Evolutionary conservation across 2,888 invertebrate genomes (phyloP), one percentile per base, ranked within the genome.

Genomic region (Pomacea canaliculata): DNA sequence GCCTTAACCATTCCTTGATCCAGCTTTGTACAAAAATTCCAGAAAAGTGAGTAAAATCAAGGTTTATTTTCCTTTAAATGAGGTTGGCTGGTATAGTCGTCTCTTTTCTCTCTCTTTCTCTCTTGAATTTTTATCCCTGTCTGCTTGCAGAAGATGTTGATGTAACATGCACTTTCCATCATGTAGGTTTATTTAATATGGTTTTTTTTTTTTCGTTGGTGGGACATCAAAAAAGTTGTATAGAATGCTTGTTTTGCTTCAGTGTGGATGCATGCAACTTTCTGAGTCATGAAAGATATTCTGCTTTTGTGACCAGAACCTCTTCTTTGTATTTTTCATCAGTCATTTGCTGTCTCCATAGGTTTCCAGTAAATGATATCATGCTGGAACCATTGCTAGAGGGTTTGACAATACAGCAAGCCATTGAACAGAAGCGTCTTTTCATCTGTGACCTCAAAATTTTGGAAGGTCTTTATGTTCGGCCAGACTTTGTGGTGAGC

Each of bases 1-100:
- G 92, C 51, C 90, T 91, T 82, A 92, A 92, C 82, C 91, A 92
- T 27, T 87, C 89, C n/a, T 81, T 91, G 59, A 90, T 92, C 51
- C 76, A 85, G 72, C 85, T 92, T n/a, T 91, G 91, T 83, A 90
- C 85, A 63, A 80, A 86, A 78, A 90, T 92, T 56, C 92, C 92
- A 49, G 89, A 91, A 66, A 91, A 91, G 92, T 92, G 85, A 85
- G 90, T 85, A 4, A 27, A 9, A 16, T 4, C 10, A 13, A 56
- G 16, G 2, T 56, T 56, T 56, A 16, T 51, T 10, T 27, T 13
- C 23, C 46, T 46, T 48, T 10, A 51, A 23, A 27, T 37, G 37
- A 37, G 5, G 37, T 37, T 37, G 37, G 37, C 5, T 37, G 37
- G 37, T 37, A 37, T 37, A 37, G 37, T 37, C 37, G 3, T 37